Base-by-base conservation (phyloP, 2,888 invertebrate genomes). In the Elegia similella region DNA sequence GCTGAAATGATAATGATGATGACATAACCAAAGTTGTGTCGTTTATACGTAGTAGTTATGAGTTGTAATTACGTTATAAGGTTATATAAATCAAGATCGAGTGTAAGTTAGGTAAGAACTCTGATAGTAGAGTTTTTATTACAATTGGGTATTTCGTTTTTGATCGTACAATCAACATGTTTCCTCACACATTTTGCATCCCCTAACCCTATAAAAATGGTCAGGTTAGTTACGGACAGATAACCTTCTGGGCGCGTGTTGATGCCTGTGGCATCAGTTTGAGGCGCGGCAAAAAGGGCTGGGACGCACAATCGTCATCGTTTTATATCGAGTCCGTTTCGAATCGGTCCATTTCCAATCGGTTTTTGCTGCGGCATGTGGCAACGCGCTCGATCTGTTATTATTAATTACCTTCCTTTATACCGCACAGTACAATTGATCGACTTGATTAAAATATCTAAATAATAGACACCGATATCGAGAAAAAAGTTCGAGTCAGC, bases 371-470 rank as follows among this genome's bases (percentile, higher is more conserved):
- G 72, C 84, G 77, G 84, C 89, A 88, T 89, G 88, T 86, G 90
- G 87, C 84, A 78, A 76, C 75, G 67, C 71, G 73, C 70, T 75
- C 82, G 77, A 79, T 78, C 79, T 84, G 76, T 80, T 83, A 81
- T 86, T 91, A 91, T 89, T 91, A 91, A 91, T 91, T 90, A 91
- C 80, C 85, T 88, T 86, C 86, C 69, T 87, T 88, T 88, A 86
- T 89, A 75, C 72, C 72, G 82, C 73, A 80, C 83, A 79, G 80
- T 81, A 80, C 82, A 84, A 87, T 87, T 80, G 86, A 87, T 86
- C 80, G 83, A 62, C 80, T 89, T 89, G 88, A 91, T 90, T 90
- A 89, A 88, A 89, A 90, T 89, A 90, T 88, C 86, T 80, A 82
- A 82, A 89, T 90, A 88, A 89, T 85, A 85, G 85, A 79, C 63